Base-by-base conservation (phyloP, 2,797 vertebrate species). In the Chloroceryle amazona region DNA sequence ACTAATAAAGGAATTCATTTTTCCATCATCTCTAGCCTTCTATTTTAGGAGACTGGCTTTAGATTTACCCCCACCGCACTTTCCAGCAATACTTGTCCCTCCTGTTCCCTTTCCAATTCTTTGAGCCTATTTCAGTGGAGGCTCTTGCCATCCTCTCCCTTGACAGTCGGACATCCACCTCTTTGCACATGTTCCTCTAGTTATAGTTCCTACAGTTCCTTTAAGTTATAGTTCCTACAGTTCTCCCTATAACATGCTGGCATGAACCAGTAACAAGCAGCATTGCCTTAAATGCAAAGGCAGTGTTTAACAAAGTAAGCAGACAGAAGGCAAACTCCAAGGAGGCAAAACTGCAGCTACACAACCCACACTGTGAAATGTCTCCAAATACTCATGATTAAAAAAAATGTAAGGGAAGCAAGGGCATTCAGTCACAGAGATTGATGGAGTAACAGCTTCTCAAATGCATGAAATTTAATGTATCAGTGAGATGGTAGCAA, bases 401-500 rank as follows among this genome's bases (percentile, higher is more conserved):
- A 93, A 92, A 66, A 95, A 93, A 63, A 66, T 39, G 17, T 62
- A 75, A 84, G 62, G 70, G 54, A 95, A 74, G 19, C 42, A 92
- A 87, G 58, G 61, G 57, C 89, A 92, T 76, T 90, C 82, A 87
- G 74, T 72, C 86, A 68, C 0, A 0, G 83, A 87, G 91, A 95
- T 29, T 25, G 83, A 93, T 94, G 71, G 91, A 80, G 89, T 76
- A 95, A 80, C 39, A 84, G 28, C 79, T 75, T 82, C 67, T 91
- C 67, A 65, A 3, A 54, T 66, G 42, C 61, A 71, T 70, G 74
- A 44, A 47, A 75, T 95, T 95, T 89, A 94, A 96, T 90, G 26
- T 21, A 94, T 93, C 74, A 88, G 41, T 15, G 60, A 92, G 60
- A 93, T 37, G 68, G 81, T 92, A 94, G 93, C 49, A 79, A 74